These are phyloP conservation scores for Parasteatoda tepidariorum DNA, from an alignment of 1,140 invertebrate species.

Conservation along the genomic window DNA sequence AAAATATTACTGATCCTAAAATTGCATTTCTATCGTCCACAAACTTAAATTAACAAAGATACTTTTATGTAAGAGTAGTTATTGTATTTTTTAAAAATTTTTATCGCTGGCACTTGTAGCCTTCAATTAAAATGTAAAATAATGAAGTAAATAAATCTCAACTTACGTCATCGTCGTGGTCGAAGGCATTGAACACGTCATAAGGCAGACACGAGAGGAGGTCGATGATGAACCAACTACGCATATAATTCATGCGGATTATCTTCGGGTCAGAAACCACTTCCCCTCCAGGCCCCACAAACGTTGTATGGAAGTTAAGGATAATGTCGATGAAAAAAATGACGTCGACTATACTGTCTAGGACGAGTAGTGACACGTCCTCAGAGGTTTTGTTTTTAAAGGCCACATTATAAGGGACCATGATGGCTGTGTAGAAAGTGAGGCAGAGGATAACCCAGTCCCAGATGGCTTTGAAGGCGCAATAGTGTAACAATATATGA, in stretches of 20 bases:
- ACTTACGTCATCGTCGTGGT: slow-evolving; percentile 97
- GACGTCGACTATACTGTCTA: slow-evolving; percentile 99
- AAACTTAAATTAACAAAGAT: too few species aligned
- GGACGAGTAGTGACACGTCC: slow-evolving; percentile 95
- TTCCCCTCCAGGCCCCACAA: slow-evolving; percentile 97
- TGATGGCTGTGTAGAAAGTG: slow-evolving; percentile 99
- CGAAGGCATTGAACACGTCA: slow-evolving; percentile 99
- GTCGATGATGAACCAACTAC: slow-evolving; percentile 99
- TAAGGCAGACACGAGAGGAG: slow-evolving; percentile 98
- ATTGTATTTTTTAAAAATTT: too few species aligned
- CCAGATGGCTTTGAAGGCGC: slow-evolving; percentile 97
- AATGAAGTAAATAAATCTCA: too few species aligned
- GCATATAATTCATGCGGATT: slow-evolving; percentile 98
- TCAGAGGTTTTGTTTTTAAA: slow-evolving; percentile 99
- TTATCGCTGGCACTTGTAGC: too few species aligned
- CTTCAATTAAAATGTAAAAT: too few species aligned
- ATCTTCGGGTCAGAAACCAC: slow-evolving; percentile 97
- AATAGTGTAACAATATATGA: slow-evolving; percentile 97
- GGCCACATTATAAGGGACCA: slow-evolving; percentile 99
- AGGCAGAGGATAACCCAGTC: slow-evolving; percentile 99
- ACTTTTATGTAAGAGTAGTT: too few species aligned
- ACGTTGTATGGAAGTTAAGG: slow-evolving; percentile 99
- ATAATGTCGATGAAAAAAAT: slow-evolving; percentile 99
- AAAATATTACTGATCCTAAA: too few species aligned
- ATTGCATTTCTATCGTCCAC: too few species aligned